phyloP scores from a whole-genome alignment of 1,140 invertebrate genomes.

The Samia ricini region DNA sequence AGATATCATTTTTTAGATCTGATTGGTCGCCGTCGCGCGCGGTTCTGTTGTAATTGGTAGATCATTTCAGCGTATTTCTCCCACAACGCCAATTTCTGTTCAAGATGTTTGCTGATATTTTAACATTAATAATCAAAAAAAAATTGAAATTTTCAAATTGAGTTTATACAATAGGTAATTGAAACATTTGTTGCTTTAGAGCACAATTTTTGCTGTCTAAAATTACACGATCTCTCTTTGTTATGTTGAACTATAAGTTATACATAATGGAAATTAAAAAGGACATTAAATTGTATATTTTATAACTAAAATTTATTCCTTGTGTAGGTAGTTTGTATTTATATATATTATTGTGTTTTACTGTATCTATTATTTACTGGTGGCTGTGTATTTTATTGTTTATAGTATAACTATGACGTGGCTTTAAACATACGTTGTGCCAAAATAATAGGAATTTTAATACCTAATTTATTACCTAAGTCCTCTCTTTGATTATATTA shows the following conservation, averaged over 20 bases:
- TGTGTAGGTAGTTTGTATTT: background rate
- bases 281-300: background rate
- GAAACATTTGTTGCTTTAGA: background rate
- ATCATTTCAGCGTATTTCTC: too few species aligned
- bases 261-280: background rate
- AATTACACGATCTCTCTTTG: background rate
- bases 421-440: constrained; percentile 1
- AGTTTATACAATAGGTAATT: background rate
- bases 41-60: too few species aligned
- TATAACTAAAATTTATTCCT: background rate
- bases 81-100: too few species aligned
- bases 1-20: too few species aligned
- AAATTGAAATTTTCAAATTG: background rate
- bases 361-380: background rate
- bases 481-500: background rate
- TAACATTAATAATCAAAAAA: too few species aligned
- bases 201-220: background rate
- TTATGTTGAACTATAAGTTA: too few species aligned
- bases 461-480: background rate
- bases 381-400: background rate
- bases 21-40: too few species aligned
- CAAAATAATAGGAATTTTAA: constrained; percentile 1
- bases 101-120: too few species aligned
- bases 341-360: background rate
- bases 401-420: too few species aligned